These are phyloP conservation scores for Grus americana DNA, from an alignment of 2,113 vertebrate species.

Conservation along the genomic window DNA sequence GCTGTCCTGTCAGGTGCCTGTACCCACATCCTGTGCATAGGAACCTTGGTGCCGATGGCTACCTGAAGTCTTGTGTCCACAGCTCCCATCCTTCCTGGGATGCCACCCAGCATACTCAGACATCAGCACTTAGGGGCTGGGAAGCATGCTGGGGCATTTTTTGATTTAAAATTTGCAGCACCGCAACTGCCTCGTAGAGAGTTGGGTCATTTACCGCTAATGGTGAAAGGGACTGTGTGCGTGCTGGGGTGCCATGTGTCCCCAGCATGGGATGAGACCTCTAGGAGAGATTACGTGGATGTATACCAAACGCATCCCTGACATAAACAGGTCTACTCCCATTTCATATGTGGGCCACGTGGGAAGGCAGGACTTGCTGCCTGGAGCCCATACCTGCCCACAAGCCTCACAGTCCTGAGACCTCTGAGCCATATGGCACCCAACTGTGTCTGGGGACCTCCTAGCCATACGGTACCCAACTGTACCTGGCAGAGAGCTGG, in stretches of 20 bases:
- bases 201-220: background rate
- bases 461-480: background rate
- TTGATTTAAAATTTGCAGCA: background rate
- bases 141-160: background rate
- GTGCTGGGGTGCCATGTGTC: background rate
- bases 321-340: background rate
- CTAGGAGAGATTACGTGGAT: background rate
- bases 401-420: background rate
- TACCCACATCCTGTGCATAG: background rate
- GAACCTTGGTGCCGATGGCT: background rate
- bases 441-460: background rate
- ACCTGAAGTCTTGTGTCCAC: rapidly evolving
- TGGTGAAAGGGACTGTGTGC: background rate
- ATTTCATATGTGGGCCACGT: background rate
- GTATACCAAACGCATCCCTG: background rate
- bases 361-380: background rate
- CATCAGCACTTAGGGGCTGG: background rate
- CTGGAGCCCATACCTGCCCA: background rate
- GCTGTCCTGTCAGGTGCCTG: background rate
- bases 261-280: background rate
- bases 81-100: background rate
- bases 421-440: background rate
- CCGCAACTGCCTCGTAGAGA: background rate
- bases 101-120: background rate
- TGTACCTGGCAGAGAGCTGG: background rate